phyloP scores from a whole-genome alignment of 2,797 vertebrate species.

The Acestrorhynchus altus region DNA sequence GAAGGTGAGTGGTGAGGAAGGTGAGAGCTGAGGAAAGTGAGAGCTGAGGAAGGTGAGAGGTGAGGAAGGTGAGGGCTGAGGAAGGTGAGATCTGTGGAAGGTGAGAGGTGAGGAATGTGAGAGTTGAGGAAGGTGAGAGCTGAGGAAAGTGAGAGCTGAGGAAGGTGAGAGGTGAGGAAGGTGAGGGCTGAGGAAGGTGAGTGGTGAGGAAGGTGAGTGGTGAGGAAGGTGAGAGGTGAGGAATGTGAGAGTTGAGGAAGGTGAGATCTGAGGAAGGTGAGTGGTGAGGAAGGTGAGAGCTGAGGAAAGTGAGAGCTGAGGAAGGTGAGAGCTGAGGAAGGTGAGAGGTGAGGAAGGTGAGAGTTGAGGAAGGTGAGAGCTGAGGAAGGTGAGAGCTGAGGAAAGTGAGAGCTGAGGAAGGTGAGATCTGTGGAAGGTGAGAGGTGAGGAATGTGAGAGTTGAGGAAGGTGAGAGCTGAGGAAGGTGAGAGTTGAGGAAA shows the following conservation, averaged over 20 bases:
- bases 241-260: not conserved
- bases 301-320: no score
- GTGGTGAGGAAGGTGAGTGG: not conserved
- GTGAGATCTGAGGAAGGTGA: not conserved
- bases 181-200: not conserved
- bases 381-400: not conserved
- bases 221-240: no score
- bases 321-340: not conserved
- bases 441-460: not conserved
- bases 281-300: no score
- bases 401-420: not conserved
- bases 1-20: not conserved
- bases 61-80: not conserved
- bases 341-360: not conserved
- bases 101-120: not conserved
- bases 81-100: not conserved
- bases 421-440: not conserved
- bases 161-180: no score
- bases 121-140: not conserved
- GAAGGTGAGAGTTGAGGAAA: no score
- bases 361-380: not conserved
- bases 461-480: not conserved
- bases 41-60: not conserved
- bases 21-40: not conserved
- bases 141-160: not conserved